phyloP scores from a whole-genome alignment of 1,140 invertebrate species.

The Asobara japonica region DNA sequence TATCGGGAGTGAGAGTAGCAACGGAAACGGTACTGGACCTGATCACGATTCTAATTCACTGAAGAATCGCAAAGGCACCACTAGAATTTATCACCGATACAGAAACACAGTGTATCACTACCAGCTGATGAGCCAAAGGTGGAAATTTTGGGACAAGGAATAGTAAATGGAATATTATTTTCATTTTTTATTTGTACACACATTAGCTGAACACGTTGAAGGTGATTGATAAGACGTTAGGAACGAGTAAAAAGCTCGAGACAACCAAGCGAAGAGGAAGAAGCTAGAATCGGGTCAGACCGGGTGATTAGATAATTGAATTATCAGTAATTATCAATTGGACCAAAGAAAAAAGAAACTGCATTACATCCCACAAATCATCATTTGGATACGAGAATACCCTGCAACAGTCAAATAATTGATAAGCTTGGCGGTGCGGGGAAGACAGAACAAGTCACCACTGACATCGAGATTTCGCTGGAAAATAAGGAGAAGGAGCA shows the following conservation, averaged over 20 bases:
- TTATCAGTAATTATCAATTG: slow-evolving; percentile 5
- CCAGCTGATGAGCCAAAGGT: slow-evolving; percentile 58
- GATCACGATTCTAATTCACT: slow-evolving; percentile 49
- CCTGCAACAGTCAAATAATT: neutral
- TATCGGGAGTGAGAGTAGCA: slow-evolving; percentile 46
- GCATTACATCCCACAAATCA: neutral
- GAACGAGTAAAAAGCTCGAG: slow-evolving; percentile 25
- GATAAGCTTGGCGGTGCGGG: neutral
- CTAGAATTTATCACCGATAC: slow-evolving; percentile 52
- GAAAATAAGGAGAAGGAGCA: slow-evolving; percentile 21
- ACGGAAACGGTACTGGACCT: slow-evolving; percentile 45
- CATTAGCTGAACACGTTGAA: slow-evolving; percentile 23
- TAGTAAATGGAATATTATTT: slow-evolving; percentile 52
- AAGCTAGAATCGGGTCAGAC: slow-evolving; percentile 26
- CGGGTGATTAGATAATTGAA: slow-evolving; percentile 26
- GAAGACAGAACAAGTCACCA: neutral
- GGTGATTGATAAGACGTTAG: slow-evolving; percentile 26
- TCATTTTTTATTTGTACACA: neutral
- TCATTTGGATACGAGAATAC: neutral
- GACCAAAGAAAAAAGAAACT: neutral
- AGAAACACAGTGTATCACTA: slow-evolving; percentile 54
- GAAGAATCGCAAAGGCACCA: slow-evolving; percentile 46
- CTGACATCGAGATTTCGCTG: neutral
- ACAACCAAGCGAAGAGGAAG: slow-evolving; percentile 26
- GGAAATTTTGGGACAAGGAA: slow-evolving; percentile 60